Base-by-base conservation (phyloP, 1,140 invertebrate genomes). In the Drosophila nebulosa region DNA sequence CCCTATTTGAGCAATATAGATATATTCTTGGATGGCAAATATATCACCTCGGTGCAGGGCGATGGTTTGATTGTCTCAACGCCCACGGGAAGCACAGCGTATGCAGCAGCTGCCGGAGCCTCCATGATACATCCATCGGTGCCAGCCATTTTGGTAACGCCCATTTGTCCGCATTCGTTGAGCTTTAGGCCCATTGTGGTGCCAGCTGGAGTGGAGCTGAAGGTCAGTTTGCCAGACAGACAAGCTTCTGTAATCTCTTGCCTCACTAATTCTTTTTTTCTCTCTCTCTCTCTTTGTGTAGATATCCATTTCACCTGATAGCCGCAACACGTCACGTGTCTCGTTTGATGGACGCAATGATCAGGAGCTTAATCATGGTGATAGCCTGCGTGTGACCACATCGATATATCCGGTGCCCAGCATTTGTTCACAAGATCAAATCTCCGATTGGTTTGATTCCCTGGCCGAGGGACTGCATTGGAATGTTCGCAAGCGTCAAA, bases 61-160 rank as follows among this genome's bases (percentile, higher is more conserved):
- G 98, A 99, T 92, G 98, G 97, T 94, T 86, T 93, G 50, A 99
- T 99, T 77, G 97, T 99, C 2, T 98, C 97, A 9, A 99, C 98
- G 1, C 97, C 98, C 0, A 99, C 98, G 1, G 98, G 98, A 24
- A 98, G 97, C 81, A 99, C 98, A 1, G 98, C 98, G 0, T 99
- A 99, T 92, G 97, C 98, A 3, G 97, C 98, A 21, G 97, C 98
- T 0, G 98, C 98, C n/a, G 98, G 98, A 42, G 98, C 98, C 0
- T 98, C 97, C 30, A 99, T 99, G 97, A 98, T 99, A 83, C 98
- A 99, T 93, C 98, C 98, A 0, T 97, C 96, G 18, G 98, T 99
- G 36, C 97, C 98, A 12, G 98, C 98, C 4, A 98, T 99, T 73
- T 97, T 99, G 95, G 97, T 99, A 26, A 98, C 97, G 0, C 98